Evolutionary conservation across 2,797 vertebrate genomes (phyloP).

Genomic region (Setipinna tenuifilis): DNA sequence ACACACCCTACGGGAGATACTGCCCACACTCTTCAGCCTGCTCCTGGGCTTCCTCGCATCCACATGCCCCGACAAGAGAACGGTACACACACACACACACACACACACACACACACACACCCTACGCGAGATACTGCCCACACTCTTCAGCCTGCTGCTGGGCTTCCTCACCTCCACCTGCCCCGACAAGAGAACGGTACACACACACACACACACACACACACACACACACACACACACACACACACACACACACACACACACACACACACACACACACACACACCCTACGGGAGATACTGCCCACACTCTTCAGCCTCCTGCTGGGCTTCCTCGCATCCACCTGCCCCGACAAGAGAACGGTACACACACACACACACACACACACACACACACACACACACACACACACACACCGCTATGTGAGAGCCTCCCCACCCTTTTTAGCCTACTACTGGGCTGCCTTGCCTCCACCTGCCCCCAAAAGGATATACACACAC

Average conservation of each 20-base stretch:
- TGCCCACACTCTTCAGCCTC: conserved; percentile 93
- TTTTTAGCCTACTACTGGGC: conserved; percentile 92
- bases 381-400: conserved; percentile 61
- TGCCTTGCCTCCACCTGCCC: conserved; percentile 96
- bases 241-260: conserved; percentile 61
- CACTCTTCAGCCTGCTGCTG: conserved; percentile 91
- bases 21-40: conserved; percentile 93
- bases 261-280: neutral
- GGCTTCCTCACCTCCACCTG: conserved; percentile 97
- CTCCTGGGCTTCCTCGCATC: conserved; percentile 96
- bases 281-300: conserved; percentile 89
- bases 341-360: conserved; percentile 95
- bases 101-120: conserved; percentile 63
- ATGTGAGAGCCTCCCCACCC: conserved; percentile 93
- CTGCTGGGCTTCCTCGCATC: conserved; percentile 96
- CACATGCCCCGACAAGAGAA: conserved; percentile 95
- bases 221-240: conserved; percentile 61
- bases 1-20: conserved; percentile 89
- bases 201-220: neutral
- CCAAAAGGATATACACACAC: neutral
- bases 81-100: conserved; percentile 69
- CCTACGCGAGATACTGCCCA: conserved; percentile 93
- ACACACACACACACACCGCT: conserved; percentile 71
- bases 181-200: conserved; percentile 94
- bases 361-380: conserved; percentile 69